Conservation (phyloP, 2,797 vertebrate species). For the Heterohyrax brucei region DNA sequence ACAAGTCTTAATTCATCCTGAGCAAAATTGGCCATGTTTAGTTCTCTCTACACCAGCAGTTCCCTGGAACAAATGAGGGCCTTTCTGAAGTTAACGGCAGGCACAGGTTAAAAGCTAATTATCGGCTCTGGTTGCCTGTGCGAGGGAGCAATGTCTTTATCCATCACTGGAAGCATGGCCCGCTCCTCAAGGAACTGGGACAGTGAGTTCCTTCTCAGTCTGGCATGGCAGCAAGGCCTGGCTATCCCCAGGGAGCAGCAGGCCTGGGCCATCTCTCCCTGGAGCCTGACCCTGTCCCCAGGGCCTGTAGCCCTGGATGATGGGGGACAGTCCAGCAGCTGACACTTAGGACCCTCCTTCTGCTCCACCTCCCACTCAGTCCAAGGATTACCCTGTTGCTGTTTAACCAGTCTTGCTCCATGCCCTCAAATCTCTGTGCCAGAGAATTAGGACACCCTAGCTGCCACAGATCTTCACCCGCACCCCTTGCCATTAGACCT, state of each 20-base stretch:
- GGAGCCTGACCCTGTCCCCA: too few relatives aligned
- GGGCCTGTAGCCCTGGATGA: too few relatives aligned
- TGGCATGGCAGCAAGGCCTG: background rate
- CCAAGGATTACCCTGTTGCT: background rate
- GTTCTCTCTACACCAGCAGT: slow-evolving; percentile 87
- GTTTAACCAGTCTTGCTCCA: background rate
- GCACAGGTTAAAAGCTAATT: slow-evolving; percentile 91
- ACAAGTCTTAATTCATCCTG: slow-evolving; percentile 90
- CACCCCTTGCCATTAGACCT: background rate
- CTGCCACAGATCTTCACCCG: fast-evolving
- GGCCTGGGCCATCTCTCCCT: background rate
- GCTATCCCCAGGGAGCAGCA: background rate
- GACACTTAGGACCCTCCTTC: background rate
- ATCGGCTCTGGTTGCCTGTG: slow-evolving; percentile 85
- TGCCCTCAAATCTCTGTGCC: background rate
- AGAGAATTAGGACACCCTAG: fast-evolving
- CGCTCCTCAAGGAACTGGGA: slow-evolving; percentile 70
- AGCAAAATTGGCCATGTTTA: slow-evolving; percentile 88
- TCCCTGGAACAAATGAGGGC: slow-evolving; percentile 89
- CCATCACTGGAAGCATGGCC: slow-evolving; percentile 86
- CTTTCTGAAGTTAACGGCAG: slow-evolving; percentile 88
- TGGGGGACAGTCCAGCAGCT: background rate
- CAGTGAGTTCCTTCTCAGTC: slow-evolving; percentile 25
- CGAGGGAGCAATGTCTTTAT: slow-evolving; percentile 84
- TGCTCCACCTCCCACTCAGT: background rate